phyloP scores from a whole-genome alignment of 1,140 invertebrate species.

The Pararge aegeria region DNA sequence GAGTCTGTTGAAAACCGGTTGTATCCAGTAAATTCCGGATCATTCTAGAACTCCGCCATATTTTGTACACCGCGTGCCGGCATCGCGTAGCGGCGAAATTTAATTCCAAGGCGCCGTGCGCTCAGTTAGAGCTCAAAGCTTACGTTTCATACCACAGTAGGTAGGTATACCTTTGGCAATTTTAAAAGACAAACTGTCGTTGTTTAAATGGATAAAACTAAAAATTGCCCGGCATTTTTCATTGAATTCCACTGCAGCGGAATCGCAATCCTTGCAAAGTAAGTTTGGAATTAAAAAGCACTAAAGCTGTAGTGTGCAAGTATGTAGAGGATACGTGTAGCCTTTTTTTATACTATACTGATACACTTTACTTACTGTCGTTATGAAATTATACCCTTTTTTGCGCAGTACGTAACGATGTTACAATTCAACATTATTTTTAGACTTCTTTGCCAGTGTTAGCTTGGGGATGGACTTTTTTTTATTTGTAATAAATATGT shows the following conservation, averaged over 20 bases:
- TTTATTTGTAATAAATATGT: too few species aligned
- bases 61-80: slow-evolving; percentile 32
- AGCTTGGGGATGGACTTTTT: too few species aligned
- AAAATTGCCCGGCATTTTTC: slow-evolving; percentile 19
- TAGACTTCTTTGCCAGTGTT: too few species aligned
- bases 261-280: background rate
- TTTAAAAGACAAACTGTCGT: slow-evolving; percentile 33
- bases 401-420: too few species aligned
- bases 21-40: slow-evolving; percentile 35
- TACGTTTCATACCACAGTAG: slow-evolving; percentile 27
- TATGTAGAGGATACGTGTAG: background rate
- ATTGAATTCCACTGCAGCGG: slow-evolving; percentile 11
- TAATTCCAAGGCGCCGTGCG: slow-evolving; percentile 34
- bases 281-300: background rate
- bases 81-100: slow-evolving; percentile 32
- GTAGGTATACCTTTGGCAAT: slow-evolving; percentile 29
- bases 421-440: too few species aligned
- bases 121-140: slow-evolving; percentile 35
- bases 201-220: slow-evolving; percentile 31
- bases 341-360: background rate
- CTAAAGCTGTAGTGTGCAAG: background rate
- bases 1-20: slow-evolving; percentile 23
- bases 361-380: too few species aligned
- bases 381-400: background rate
- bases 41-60: slow-evolving; percentile 29